Evolutionary conservation across 2,113 vertebrate species (phyloP), one percentile per base, ranked within the genome.

Genomic region (Aramus guarauna): DNA sequence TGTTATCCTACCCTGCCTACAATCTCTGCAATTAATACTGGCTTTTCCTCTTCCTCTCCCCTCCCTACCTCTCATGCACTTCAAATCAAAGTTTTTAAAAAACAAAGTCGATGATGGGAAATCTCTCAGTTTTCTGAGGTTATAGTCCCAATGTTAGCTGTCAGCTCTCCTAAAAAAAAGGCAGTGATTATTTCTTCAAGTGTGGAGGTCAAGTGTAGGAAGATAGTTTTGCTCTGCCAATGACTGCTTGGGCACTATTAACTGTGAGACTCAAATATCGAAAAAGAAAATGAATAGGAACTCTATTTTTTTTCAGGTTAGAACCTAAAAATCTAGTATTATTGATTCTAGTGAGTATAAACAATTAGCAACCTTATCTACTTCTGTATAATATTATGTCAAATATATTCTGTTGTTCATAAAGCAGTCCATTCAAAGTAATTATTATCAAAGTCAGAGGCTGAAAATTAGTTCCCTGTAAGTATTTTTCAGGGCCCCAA

Each of bases 11-110:
- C 62, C 79, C 62, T 75, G 81, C 62, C 69, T 64, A 74, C 19
- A 24, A 2, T 43, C 76, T 59, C 64, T 90, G 71, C 24, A 75
- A 34, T 85, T 94, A 94, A 91, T 75, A 75, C 30, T 0, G 39
- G 43, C 18, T 56, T 84, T 97, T 96, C 93, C 91, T 92, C 23
- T 96, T 94, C 94, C 96, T 95, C 36, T 72, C 43, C 34, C 76
- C 39, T 89, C 69, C 24, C 64, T 71, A 81, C 34, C 69, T 91
- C 66, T 59, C 17, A 55, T 41, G 68, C 59, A 50, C 50, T 90
- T 45, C 68, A 91, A 67, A 96, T 78, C 43, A 87, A 95, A 95
- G 76, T 36, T 89, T 92, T 95, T 63, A 12, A 64, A 78, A 91
- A 93, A 23, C 66, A 71, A 79, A 92, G 59, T 26, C n/a, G 71